Evolutionary conservation across 2,113 vertebrate species (phyloP).

Genomic region (Malurus elegans): DNA sequence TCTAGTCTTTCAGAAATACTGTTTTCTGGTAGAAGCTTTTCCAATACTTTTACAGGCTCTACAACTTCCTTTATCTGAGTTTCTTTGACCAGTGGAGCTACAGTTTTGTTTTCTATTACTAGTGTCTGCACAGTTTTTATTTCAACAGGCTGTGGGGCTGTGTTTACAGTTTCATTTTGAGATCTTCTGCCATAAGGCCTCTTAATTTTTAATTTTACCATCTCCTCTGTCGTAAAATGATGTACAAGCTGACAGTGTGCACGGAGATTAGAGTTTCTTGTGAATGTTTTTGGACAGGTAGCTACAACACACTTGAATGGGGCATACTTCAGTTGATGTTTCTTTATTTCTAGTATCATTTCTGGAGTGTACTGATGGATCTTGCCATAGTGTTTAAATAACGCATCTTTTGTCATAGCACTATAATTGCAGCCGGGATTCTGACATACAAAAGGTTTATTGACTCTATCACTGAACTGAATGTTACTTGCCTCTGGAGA

Average conservation of each 20-base stretch:
- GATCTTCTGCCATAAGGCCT: slow-evolving; percentile 79
- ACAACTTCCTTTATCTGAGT: slow-evolving; percentile 37
- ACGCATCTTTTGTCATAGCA: slow-evolving; percentile 88
- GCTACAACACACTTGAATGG: slow-evolving; percentile 90
- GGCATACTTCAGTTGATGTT: slow-evolving; percentile 87
- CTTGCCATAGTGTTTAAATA: slow-evolving; percentile 93
- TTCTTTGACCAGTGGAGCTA: slow-evolving; percentile 32
- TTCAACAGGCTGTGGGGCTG: slow-evolving; percentile 42
- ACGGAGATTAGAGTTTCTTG: slow-evolving; percentile 94
- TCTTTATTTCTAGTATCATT: slow-evolving; percentile 89
- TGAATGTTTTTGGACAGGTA: slow-evolving; percentile 91
- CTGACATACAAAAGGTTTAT: slow-evolving; percentile 88
- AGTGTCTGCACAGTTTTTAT: slow-evolving; percentile 48
- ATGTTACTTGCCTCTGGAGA: slow-evolving; percentile 67
- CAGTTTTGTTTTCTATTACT: slow-evolving; percentile 57
- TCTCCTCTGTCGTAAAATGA: slow-evolving; percentile 86
- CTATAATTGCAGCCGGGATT: slow-evolving; percentile 82
- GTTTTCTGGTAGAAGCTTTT: slow-evolving; percentile 62
- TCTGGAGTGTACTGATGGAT: slow-evolving; percentile 87
- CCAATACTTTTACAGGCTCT: slow-evolving; percentile 48
- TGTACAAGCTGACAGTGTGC: slow-evolving; percentile 89
- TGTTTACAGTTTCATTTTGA: slow-evolving; percentile 62
- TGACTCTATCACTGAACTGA: slow-evolving; percentile 67
- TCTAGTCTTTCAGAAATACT: slow-evolving; percentile 69
- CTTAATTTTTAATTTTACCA: slow-evolving; percentile 87